Percentiles rank a stretch among this genome's conserved stretches.
Conservation (phyloP, 64 coral and sea anemone species). For the Cladopsammia gracilis region DNA sequence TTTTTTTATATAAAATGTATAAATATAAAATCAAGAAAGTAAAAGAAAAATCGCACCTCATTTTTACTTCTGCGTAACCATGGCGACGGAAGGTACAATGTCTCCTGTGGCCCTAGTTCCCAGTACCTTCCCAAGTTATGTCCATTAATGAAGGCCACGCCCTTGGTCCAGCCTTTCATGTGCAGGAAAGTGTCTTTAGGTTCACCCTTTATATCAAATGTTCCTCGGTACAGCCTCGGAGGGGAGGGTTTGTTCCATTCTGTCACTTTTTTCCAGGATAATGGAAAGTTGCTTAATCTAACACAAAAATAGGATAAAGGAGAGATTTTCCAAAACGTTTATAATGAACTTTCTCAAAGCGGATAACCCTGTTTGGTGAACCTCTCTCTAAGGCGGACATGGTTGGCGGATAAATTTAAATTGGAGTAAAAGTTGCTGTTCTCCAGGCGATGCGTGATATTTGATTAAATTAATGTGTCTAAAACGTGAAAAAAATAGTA, state of each 20-base stretch:
- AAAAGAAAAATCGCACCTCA: constrained; percentile 19
- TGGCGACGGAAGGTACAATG: constrained; percentile 73
- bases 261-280: background rate
- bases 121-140: constrained; percentile 86
- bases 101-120: constrained; percentile 86
- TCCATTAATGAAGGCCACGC: constrained; percentile 80
- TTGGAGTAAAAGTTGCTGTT: no score
- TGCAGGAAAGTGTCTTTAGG: constrained; percentile 74
- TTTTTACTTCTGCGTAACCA: constrained; percentile 65
- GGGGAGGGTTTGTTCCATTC: background rate
- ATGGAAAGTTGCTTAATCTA: background rate
- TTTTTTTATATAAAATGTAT: no score
- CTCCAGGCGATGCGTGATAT: no score
- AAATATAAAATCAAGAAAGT: no score
- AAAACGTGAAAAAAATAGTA: no score
- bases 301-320: background rate
- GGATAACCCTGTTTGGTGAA: no score
- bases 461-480: no score
- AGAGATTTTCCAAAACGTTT: no score
- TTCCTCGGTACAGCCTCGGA: constrained; percentile 50
- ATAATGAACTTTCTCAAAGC: no score
- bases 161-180: constrained; percentile 83
- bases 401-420: no score
- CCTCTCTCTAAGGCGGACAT: no score
- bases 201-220: constrained; percentile 45